Base-by-base conservation (phyloP, 2,797 vertebrate species). In the Masticophis lateralis region DNA sequence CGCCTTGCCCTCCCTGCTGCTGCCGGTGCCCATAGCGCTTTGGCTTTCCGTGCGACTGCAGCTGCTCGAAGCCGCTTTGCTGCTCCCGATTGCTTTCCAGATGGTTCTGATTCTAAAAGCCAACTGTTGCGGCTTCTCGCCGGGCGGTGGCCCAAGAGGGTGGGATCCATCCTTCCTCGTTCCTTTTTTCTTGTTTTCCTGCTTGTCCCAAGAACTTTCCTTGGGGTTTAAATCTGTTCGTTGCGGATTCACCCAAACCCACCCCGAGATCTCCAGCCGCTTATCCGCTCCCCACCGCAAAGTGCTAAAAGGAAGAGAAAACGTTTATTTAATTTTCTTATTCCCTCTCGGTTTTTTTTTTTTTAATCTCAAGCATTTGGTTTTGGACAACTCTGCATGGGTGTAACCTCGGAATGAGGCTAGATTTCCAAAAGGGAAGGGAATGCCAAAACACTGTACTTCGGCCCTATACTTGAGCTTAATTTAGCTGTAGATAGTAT, bases 1-100 rank as follows among this genome's bases (percentile, higher is more conserved):
- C 0, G 2, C 43, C 66, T 63, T 53, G 12, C 57, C 37, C 4
- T 4, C 86, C 61, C 94, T 92, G 94, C 97, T 97, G 95, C 96
- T 96, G 16, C 95, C 96, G 51, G 96, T 95, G 92, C 96, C 96
- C 95, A 96, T 96, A 66, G 20, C 37, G 32, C 51, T 43, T 92
- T 91, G 32, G 20, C 10, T 37, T 12, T 11, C 51, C 16, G 5
- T 16, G 22, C 63, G 13, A 61, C 1, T 74, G 60, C 92, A 56
- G 10, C 92, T 88, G 55, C 90, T 87, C 18, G 87, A 56, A 56
- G 91, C 51, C 28, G 61, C 60, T 25, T 74, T 20, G 69, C 69
- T 74, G 69, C 16, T 74, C 51, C 87, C 91, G 51, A 37, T 79
- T 37, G 63, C 25, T 57, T 20, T 37, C 55, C 51, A n/a, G 69